Percentiles rank a stretch among this genome's conserved stretches.
Conservation (phyloP, 2,113 vertebrate species). For the Athene cunicularia region DNA sequence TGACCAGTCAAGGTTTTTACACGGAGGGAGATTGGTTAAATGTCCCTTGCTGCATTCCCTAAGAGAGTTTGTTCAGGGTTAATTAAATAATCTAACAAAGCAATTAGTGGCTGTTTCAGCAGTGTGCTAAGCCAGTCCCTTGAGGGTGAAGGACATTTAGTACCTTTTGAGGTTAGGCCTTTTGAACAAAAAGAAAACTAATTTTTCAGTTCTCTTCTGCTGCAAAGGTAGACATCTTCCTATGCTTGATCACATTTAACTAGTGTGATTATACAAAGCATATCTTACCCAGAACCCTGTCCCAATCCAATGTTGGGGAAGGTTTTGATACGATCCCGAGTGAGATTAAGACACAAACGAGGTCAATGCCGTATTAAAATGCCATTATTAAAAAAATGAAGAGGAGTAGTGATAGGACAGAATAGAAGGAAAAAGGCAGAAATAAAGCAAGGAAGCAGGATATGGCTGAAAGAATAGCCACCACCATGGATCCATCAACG, state of each 20-base stretch:
- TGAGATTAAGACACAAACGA: too few relatives aligned
- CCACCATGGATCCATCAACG: too few relatives aligned
- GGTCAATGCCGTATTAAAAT: too few relatives aligned
- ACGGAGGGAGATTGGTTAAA: not conserved
- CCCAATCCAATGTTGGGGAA: too few relatives aligned
- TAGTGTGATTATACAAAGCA: not conserved
- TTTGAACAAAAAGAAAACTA: not conserved
- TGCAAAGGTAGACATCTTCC: not conserved
- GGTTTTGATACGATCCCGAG: too few relatives aligned
- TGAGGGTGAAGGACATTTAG: not conserved
- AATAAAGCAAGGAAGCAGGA: too few relatives aligned
- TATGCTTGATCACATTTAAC: not conserved
- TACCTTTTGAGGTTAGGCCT: not conserved
- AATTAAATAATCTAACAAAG: conserved; percentile 46
- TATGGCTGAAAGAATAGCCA: too few relatives aligned
- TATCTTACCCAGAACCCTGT: not conserved
- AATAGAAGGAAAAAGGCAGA: too few relatives aligned
- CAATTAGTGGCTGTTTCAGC: not conserved
- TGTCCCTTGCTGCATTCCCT: not conserved
- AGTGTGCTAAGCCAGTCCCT: not conserved
- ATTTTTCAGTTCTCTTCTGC: not conserved
- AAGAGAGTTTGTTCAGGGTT: conserved; percentile 26
- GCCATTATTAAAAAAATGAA: too few relatives aligned
- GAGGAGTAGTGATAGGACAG: too few relatives aligned
- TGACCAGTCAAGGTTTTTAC: not conserved